Evolutionary conservation across 2,113 vertebrate genomes (phyloP).

Genomic region (Oplegnathus fasciatus): DNA sequence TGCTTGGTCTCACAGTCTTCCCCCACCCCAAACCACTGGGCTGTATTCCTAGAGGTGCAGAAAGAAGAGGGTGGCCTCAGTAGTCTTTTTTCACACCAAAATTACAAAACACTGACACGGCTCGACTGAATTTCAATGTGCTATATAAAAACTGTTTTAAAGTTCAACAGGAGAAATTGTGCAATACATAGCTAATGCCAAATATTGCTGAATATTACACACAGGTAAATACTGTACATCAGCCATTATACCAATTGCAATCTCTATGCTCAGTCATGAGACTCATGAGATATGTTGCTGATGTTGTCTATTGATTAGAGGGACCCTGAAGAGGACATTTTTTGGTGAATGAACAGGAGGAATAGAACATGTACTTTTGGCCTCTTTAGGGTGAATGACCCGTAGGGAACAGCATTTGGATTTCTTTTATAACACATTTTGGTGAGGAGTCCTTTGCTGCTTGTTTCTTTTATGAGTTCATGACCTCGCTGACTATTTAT

Average conservation of each 20-base stretch:
- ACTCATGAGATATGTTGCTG: neutral
- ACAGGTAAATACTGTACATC: neutral
- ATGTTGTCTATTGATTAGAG: neutral
- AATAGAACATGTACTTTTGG: no score
- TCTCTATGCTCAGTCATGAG: neutral
- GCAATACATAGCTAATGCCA: no score
- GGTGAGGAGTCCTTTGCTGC: neutral
- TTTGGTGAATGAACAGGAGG: neutral
- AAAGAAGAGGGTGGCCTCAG: neutral
- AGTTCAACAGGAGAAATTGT: no score
- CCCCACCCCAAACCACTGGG: conserved; percentile 96
- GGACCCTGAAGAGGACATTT: neutral
- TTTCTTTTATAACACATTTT: neutral
- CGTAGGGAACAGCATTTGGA: neutral
- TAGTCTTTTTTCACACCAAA: no score
- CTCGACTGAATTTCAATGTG: no score
- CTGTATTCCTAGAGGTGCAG: conserved; percentile 85
- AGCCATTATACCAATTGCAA: neutral
- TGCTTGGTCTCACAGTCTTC: conserved; percentile 90
- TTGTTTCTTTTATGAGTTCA: neutral
- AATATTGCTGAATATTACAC: no score
- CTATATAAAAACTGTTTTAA: no score
- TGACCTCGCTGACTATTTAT: neutral
- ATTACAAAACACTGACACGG: no score
- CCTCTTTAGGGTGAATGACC: neutral